Evolutionary conservation across 2,113 vertebrate genomes (phyloP).

Genomic region (Geothlypis trichas): DNA sequence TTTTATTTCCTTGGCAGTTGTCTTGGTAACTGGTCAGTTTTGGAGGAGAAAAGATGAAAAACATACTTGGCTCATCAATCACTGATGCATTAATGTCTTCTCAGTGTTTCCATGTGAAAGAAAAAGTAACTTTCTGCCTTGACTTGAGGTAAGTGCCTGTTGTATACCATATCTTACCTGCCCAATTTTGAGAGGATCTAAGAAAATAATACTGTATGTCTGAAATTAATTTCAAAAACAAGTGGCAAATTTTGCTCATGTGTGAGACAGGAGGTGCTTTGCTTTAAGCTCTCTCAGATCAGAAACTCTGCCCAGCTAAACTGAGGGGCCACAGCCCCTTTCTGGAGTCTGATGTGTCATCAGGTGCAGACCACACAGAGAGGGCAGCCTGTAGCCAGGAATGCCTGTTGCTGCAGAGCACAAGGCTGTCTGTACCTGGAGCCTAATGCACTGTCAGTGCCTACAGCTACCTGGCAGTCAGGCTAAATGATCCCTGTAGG

Average conservation of each 20-base stretch:
- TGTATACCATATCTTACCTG: neutral
- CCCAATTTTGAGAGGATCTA: neutral
- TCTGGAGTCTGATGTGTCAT: neutral
- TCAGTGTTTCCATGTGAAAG: neutral
- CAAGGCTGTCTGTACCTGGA: neutral
- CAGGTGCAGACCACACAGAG: neutral
- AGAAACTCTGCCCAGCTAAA: neutral
- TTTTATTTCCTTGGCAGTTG: neutral
- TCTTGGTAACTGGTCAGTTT: neutral
- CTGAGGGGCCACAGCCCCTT: neutral
- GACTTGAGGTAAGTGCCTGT: neutral
- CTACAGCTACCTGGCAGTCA: neutral
- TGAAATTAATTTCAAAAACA: neutral
- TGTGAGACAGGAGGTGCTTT: neutral
- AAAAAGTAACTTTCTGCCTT: neutral
- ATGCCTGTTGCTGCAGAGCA: neutral
- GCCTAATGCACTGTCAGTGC: neutral
- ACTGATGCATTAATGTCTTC: neutral
- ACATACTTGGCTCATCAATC: neutral
- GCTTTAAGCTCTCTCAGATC: neutral
- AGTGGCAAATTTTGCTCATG: neutral
- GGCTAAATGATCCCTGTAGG: neutral
- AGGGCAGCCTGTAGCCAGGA: neutral
- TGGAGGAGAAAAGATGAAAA: neutral
- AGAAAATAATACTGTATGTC: neutral